These are phyloP conservation scores for Merluccius polli DNA, from an alignment of 2,797 vertebrate species.

Conservation along the genomic window DNA sequence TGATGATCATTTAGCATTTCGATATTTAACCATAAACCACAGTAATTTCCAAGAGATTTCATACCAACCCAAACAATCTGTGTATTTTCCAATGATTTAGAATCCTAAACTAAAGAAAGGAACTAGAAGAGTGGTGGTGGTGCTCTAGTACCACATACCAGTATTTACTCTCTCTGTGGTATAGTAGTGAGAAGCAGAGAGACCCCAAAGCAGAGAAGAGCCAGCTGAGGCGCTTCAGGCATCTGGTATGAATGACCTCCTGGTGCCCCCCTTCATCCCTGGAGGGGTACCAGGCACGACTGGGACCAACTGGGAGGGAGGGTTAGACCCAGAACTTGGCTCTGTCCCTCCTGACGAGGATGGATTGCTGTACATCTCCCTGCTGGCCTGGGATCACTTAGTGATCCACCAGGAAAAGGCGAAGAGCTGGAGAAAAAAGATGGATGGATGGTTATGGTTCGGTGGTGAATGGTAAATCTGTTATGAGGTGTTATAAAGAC, in stretches of 20 bases:
- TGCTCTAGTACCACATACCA: no score
- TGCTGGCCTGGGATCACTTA: background rate
- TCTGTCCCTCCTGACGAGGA: background rate
- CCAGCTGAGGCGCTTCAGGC: background rate
- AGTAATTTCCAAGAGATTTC: background rate
- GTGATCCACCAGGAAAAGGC: background rate
- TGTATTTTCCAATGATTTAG: no score
- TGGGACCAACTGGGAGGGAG: background rate
- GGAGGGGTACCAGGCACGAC: background rate
- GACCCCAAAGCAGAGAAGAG: no score
- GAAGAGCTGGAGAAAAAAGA: background rate
- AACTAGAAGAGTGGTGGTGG: background rate
- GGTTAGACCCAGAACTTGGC: background rate
- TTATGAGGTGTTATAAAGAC: background rate
- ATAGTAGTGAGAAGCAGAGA: background rate
- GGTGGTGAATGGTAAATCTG: background rate
- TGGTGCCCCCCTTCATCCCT: background rate
- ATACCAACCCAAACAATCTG: background rate
- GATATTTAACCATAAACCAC: background rate
- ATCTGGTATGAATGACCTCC: background rate
- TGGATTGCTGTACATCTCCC: background rate
- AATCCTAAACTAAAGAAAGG: background rate
- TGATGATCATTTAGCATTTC: background rate
- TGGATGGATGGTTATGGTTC: background rate
- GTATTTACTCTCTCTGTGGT: no score